These are phyloP conservation scores for Ageneiosus marmoratus DNA, from an alignment of 2,113 vertebrate genomes.

Conservation along the genomic window DNA sequence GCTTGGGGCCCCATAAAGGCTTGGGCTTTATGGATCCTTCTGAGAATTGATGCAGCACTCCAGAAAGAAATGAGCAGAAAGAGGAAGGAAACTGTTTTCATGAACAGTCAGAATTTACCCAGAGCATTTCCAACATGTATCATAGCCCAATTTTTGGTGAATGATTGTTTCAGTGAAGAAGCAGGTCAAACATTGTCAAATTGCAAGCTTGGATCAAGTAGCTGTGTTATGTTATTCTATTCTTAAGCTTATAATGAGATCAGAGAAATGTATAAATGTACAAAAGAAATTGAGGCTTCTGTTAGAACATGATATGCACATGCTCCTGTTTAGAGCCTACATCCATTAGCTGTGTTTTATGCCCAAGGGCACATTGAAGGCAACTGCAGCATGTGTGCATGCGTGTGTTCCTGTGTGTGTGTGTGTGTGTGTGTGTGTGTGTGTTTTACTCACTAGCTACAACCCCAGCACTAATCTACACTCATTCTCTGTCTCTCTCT, in stretches of 20 bases:
- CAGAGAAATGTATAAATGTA: not conserved
- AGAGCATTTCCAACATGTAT: not conserved
- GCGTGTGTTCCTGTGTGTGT: not conserved
- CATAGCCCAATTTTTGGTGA: not conserved
- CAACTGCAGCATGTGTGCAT: slow-evolving; percentile 1
- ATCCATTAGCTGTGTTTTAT: slow-evolving; percentile 25
- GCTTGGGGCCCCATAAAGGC: too few species aligned
- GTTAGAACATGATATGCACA: not conserved
- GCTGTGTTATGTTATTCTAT: not conserved
- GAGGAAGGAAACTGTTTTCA: not conserved
- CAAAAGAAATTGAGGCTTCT: not conserved
- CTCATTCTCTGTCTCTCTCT: slow-evolving; percentile 52
- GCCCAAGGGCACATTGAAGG: not conserved
- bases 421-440: not conserved
- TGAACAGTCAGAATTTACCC: not conserved
- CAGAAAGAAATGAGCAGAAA: not conserved
- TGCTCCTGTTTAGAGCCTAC: not conserved
- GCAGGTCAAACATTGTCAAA: not conserved
- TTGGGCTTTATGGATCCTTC: not conserved
- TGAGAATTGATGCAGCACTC: not conserved
- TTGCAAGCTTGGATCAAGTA: not conserved
- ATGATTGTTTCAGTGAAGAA: not conserved
- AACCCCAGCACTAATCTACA: slow-evolving; percentile 25
- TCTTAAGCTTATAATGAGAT: not conserved
- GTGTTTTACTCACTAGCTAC: slow-evolving; percentile 32